Percentiles rank a stretch among this genome's conserved stretches.
Evolutionary conservation across 2,888 invertebrate genomes (phyloP).

Genomic region (Ectemnius continuus): DNA sequence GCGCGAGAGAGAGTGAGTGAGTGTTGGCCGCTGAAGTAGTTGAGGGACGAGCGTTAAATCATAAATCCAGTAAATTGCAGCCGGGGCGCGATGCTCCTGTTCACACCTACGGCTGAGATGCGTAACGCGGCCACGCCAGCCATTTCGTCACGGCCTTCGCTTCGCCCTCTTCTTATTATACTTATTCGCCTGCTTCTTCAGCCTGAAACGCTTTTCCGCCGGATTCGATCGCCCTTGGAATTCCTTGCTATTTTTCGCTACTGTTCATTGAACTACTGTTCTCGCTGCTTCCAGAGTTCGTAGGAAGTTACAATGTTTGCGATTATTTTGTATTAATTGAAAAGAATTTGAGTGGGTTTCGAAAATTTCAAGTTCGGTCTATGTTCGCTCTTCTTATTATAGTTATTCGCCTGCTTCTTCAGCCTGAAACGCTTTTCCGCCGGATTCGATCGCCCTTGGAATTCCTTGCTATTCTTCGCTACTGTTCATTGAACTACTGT

Average conservation of each 20-base stretch:
- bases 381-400: neutral
- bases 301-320: too few species aligned
- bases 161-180: neutral
- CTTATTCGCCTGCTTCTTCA: conserved; percentile 12
- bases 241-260: too few species aligned
- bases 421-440: conserved; percentile 29
- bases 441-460: too few species aligned
- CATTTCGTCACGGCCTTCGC: conserved; percentile 62
- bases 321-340: too few species aligned
- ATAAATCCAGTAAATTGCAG: conserved; percentile 71
- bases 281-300: too few species aligned
- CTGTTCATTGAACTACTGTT: too few species aligned
- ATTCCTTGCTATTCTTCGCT: too few species aligned
- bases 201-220: conserved; percentile 26
- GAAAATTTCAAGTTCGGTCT: too few species aligned
- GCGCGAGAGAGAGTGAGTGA: conserved; percentile 13
- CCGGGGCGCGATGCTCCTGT: conserved; percentile 56
- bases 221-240: too few species aligned
- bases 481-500: too few species aligned
- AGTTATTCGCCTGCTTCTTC: conserved; percentile 5
- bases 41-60: conserved; percentile 72
- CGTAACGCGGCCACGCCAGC: conserved; percentile 36
- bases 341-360: too few species aligned
- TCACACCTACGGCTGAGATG: conserved; percentile 56
- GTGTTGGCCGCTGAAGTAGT: conserved; percentile 12